Conservation (phyloP, 1,140 invertebrate genomes). For the Zelostemma sp. region DNA sequence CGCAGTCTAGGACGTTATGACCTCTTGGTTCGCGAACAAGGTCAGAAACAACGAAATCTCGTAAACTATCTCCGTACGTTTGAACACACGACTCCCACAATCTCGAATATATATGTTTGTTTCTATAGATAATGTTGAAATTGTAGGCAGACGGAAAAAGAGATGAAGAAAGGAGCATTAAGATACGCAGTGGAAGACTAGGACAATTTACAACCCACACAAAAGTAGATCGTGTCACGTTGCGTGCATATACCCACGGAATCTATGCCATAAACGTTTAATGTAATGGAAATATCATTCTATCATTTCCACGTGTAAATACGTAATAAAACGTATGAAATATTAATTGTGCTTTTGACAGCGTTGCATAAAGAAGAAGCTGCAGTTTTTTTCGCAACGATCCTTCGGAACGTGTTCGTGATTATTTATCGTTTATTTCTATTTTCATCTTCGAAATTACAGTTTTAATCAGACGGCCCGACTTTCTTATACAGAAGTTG, state of each 20-base stretch:
- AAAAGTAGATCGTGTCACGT: conserved; percentile 40
- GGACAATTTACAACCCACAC: conserved; percentile 33
- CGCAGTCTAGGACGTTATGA: conserved; percentile 44
- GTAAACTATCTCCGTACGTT: conserved; percentile 59
- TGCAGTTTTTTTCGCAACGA: background rate
- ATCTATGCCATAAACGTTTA: too few species aligned
- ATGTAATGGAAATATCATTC: too few species aligned
- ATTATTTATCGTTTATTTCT: conserved; percentile 30
- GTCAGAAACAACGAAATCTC: too few species aligned
- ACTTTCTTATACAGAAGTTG: conserved; percentile 7
- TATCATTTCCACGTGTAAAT: too few species aligned
- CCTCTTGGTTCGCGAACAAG: conserved; percentile 64
- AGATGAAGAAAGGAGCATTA: conserved; percentile 31
- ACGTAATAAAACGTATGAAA: too few species aligned
- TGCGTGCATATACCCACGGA: too few species aligned
- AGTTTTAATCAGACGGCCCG: conserved; percentile 22
- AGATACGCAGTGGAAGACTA: conserved; percentile 26
- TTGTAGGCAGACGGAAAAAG: conserved; percentile 39
- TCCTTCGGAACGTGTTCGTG: conserved; percentile 16
- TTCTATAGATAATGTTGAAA: conserved; percentile 39
- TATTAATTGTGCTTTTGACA: conserved; percentile 11
- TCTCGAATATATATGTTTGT: conserved; percentile 31
- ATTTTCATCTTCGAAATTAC: conserved; percentile 23
- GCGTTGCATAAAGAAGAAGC: conserved; percentile 7
- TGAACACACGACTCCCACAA: conserved; percentile 59